phyloP scores from a whole-genome alignment of 2,888 invertebrate species.

The Philonicus albiceps region DNA sequence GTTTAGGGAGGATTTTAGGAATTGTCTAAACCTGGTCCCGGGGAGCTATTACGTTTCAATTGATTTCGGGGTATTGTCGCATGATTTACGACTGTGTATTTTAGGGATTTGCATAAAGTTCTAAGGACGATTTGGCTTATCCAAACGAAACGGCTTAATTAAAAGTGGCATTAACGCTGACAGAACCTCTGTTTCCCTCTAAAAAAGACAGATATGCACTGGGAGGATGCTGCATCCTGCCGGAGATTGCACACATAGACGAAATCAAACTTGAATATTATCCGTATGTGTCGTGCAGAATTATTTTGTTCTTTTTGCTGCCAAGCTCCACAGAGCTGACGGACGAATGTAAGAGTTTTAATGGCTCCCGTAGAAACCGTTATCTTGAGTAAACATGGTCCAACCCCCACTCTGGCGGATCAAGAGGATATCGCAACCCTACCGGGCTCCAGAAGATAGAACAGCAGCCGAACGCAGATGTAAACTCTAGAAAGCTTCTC shows the following conservation, averaged over 20 bases:
- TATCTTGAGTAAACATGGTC: constrained; percentile 19
- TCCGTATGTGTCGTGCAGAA: background rate
- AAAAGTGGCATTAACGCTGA: background rate
- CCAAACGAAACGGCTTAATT: background rate
- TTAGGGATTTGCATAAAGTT: background rate
- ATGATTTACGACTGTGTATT: background rate
- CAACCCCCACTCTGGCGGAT: background rate
- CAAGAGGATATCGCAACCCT: background rate
- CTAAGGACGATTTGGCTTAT: background rate
- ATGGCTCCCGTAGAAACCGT: constrained; percentile 7
- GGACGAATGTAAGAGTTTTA: constrained; percentile 24
- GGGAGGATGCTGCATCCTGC: background rate
- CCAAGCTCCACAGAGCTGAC: background rate
- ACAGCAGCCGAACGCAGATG: constrained; percentile 8
- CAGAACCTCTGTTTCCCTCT: background rate
- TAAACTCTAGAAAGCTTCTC: constrained; percentile 11
- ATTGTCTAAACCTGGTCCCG: background rate
- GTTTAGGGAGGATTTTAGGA: background rate
- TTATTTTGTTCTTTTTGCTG: background rate
- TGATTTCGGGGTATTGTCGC: background rate
- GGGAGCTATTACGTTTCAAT: background rate
- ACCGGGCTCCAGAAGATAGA: background rate
- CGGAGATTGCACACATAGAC: background rate
- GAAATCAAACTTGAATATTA: background rate
- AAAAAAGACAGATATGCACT: background rate